phyloP scores from a whole-genome alignment of 2,888 invertebrate genomes.

The Heteromyza rotundicornis region DNA sequence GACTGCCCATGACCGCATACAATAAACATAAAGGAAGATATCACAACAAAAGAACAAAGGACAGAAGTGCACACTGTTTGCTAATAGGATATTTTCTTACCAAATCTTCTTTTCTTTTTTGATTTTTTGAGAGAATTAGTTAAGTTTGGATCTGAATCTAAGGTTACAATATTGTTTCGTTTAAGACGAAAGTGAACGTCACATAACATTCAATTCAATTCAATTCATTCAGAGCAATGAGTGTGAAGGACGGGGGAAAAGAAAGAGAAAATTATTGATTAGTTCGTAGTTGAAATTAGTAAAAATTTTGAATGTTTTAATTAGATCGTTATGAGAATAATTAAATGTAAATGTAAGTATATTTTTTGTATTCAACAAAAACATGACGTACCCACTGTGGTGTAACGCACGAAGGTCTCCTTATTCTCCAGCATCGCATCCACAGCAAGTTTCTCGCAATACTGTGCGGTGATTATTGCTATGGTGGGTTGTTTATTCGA shows the following conservation, averaged over 20 bases:
- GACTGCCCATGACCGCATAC: no score
- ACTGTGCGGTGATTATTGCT: slow-evolving; percentile 96
- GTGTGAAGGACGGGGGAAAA: slow-evolving; percentile 24
- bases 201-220: slow-evolving; percentile 18
- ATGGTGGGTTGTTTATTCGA: slow-evolving; percentile 93
- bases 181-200: slow-evolving; percentile 18
- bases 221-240: slow-evolving; percentile 10
- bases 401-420: slow-evolving; percentile 94
- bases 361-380: slow-evolving; percentile 2
- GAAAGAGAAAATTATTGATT: slow-evolving; percentile 37
- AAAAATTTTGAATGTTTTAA: neutral
- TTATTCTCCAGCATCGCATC: slow-evolving; percentile 98
- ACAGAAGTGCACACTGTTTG: slow-evolving; percentile 19
- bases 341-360: neutral
- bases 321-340: neutral
- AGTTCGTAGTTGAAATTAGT: slow-evolving; percentile 24
- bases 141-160: slow-evolving; percentile 59
- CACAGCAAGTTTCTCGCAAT: slow-evolving; percentile 97
- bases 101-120: slow-evolving; percentile 63
- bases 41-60: no score
- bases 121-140: slow-evolving; percentile 62
- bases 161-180: slow-evolving; percentile 18
- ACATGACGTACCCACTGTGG: slow-evolving; percentile 91
- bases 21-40: no score
- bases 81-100: no score